phyloP scores from a whole-genome alignment of 2,888 invertebrate genomes.

The Thecocarcelia acutangulata region DNA sequence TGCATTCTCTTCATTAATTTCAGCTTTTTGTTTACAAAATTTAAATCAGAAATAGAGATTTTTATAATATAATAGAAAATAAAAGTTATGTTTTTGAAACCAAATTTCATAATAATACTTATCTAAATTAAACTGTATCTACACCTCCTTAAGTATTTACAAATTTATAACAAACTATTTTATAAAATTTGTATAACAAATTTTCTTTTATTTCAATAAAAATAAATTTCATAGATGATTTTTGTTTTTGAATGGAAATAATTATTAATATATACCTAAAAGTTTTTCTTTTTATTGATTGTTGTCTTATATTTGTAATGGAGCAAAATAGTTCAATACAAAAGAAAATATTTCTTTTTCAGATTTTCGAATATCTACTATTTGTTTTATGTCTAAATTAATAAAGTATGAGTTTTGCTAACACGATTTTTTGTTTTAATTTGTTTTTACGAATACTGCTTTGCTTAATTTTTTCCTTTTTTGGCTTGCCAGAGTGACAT shows the following conservation, averaged over 20 bases:
- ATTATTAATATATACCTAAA: background rate
- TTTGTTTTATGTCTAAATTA: background rate
- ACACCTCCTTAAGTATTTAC: constrained; percentile 8
- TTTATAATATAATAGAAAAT: no score
- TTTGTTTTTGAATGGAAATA: no score
- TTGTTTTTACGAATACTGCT: constrained; percentile 47
- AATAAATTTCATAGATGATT: no score
- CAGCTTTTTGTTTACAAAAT: no score
- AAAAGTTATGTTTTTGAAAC: no score
- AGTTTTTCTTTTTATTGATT: background rate
- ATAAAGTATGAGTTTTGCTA: constrained; percentile 2
- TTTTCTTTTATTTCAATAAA: background rate
- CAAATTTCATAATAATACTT: no score
- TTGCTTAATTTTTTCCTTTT: background rate
- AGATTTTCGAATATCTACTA: no score
- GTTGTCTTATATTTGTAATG: background rate
- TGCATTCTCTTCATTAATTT: no score
- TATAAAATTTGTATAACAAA: constrained; percentile 50
- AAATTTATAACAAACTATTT: background rate
- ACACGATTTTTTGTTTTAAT: constrained; percentile 14
- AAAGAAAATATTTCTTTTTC: no score
- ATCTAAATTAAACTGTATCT: no score
- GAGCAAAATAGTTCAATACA: background rate
- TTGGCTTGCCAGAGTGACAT: background rate
- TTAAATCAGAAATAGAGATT: no score